phyloP scores from a whole-genome alignment of 2,888 invertebrate genomes.

The Caenorhabditis virilis region DNA sequence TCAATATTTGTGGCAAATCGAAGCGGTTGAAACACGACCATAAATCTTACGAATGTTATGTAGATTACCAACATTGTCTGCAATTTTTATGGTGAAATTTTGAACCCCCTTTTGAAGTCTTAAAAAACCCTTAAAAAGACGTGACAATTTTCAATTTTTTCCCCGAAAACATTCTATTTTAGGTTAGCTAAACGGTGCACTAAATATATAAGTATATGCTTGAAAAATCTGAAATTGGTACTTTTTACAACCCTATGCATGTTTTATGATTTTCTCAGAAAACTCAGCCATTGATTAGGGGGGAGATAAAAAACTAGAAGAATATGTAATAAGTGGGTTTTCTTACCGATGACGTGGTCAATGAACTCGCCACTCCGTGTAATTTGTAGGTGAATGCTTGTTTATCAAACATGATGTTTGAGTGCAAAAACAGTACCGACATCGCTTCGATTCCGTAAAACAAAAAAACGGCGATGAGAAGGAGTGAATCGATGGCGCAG shows the following conservation, averaged over 20 bases:
- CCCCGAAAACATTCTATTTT: no score
- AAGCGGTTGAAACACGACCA: conserved; percentile 63
- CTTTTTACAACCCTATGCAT: no score
- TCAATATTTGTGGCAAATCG: conserved; percentile 49
- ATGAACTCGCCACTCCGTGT: conserved; percentile 57
- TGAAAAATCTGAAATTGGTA: no score
- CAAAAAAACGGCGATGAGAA: conserved; percentile 60
- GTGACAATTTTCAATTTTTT: no score
- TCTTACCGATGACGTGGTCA: conserved; percentile 61
- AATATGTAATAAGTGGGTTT: no score
- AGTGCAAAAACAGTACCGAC: conserved; percentile 49
- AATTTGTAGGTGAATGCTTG: conserved; percentile 51
- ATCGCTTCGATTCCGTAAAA: conserved; percentile 65
- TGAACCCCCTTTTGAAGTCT: no score
- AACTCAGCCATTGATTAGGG: no score
- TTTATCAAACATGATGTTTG: conserved; percentile 60
- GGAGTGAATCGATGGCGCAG: conserved; percentile 61
- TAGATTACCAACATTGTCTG: conserved; percentile 66
- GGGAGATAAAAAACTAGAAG: no score
- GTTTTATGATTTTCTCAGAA: no score
- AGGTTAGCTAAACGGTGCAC: no score
- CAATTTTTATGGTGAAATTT: conserved; percentile 15
- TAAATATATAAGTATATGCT: no score
- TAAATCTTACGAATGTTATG: conserved; percentile 63
- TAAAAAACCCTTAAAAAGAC: no score